A percentile compares a stretch with the other conserved stretches of the same genome.
phyloP scores from a whole-genome alignment of 2,888 invertebrate species.

The Stegana nigrithorax region DNA sequence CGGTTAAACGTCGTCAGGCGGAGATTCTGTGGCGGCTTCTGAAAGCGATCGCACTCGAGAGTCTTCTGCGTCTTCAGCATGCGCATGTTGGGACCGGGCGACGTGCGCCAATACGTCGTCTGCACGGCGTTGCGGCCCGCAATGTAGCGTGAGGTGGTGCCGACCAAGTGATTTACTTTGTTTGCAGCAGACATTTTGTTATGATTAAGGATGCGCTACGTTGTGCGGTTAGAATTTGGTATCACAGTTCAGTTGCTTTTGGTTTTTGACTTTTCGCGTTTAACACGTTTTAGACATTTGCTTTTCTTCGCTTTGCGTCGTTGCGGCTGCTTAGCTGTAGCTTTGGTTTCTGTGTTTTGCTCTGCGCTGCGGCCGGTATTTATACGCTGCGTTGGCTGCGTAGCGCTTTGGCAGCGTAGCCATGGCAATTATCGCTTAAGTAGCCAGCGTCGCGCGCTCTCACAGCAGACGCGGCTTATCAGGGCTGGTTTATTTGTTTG shows the following conservation, averaged over 20 bases:
- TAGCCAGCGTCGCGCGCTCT: neutral
- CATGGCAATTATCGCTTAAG: neutral
- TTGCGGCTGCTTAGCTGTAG: too few species aligned
- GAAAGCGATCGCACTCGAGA: constrained; percentile 72
- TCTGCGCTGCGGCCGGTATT: constrained; percentile 29
- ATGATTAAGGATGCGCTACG: neutral
- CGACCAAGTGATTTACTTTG: constrained; percentile 73
- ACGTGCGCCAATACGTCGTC: constrained; percentile 79
- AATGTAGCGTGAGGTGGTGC: constrained; percentile 79
- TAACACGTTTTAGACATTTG: constrained; percentile 3
- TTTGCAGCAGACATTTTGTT: constrained; percentile 51
- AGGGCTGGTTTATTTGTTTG: too few species aligned
- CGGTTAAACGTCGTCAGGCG: constrained; percentile 63
- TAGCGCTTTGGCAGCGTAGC: neutral
- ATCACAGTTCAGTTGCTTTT: constrained; percentile 41
- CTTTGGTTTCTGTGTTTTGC: constrained; percentile 34
- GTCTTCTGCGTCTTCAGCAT: constrained; percentile 72
- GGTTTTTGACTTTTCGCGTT: neutral
- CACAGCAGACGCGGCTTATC: neutral
- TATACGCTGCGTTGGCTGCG: constrained; percentile 36
- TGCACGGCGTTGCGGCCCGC: constrained; percentile 81
- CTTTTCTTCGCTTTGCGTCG: constrained; percentile 28
- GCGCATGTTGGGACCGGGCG: constrained; percentile 70
- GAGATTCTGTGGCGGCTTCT: constrained; percentile 68
- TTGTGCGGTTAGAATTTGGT: neutral